phyloP scores from a whole-genome alignment of 2,797 vertebrate species.

The Karalla daura region DNA sequence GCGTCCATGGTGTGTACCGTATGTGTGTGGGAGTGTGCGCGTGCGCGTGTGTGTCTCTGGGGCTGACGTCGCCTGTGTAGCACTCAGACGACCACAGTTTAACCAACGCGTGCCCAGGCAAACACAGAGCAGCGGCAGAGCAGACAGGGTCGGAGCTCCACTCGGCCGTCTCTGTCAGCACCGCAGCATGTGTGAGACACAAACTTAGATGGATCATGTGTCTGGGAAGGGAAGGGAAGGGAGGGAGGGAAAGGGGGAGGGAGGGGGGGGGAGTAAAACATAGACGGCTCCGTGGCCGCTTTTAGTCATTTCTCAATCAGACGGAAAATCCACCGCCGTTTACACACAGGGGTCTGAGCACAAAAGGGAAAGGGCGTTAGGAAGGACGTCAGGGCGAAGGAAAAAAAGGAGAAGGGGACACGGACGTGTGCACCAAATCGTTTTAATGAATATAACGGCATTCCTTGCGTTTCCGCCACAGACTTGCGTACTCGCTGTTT shows the following conservation, averaged over 20 bases:
- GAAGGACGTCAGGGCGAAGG: not conserved
- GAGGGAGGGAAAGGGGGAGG: constrained; percentile 4
- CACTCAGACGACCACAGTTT: constrained; percentile 72
- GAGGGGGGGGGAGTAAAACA: no score
- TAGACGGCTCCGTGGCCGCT: constrained; percentile 5
- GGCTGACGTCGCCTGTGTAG: constrained; percentile 57
- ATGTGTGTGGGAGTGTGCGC: constrained; percentile 34
- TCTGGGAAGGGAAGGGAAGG: constrained; percentile 10
- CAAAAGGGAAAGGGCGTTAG: no score
- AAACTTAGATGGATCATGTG: constrained; percentile 26
- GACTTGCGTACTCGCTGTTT: constrained; percentile 39
- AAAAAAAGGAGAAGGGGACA: constrained; percentile 30
- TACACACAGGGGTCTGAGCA: no score
- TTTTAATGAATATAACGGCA: constrained; percentile 75
- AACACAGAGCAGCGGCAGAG: constrained; percentile 55
- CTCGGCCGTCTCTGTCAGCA: constrained; percentile 41
- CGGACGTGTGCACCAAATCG: constrained; percentile 58
- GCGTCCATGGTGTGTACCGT: constrained; percentile 42
- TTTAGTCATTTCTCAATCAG: no score
- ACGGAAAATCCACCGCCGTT: no score
- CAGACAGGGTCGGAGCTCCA: constrained; percentile 41
- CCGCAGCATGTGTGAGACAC: constrained; percentile 31
- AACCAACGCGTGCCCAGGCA: constrained; percentile 63
- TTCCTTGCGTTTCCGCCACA: constrained; percentile 62
- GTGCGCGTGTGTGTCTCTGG: constrained; percentile 32